A percentile compares a stretch with the other conserved stretches of the same genome.
Conservation (phyloP, 2,113 vertebrate species). For the Rhizomys pruinosus region DNA sequence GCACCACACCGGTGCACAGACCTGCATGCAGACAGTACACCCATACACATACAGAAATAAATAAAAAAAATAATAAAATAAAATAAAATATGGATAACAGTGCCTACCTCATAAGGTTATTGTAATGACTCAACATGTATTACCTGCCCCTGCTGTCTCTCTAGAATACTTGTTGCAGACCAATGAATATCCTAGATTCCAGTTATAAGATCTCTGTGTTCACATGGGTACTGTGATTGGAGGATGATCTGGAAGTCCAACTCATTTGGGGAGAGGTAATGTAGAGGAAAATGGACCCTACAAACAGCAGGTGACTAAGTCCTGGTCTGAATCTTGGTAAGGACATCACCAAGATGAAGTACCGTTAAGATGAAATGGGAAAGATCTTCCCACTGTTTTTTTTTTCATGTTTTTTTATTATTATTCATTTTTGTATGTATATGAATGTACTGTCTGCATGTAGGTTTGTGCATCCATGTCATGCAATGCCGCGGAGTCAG, state of each 20-base stretch:
- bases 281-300: not conserved
- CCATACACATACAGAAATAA: too few species aligned
- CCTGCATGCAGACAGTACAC: too few species aligned
- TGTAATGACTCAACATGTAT: not conserved
- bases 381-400: not conserved
- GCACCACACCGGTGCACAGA: too few species aligned
- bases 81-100: not conserved
- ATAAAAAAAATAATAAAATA: too few species aligned
- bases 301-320: not conserved
- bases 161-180: not conserved
- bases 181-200: accelerated
- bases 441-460: too few species aligned
- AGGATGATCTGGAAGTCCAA: not conserved
- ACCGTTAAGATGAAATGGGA: not conserved
- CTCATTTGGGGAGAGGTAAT: not conserved
- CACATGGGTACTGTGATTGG: not conserved
- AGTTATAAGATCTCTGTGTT: not conserved
- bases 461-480: too few species aligned
- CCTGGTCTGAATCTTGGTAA: not conserved
- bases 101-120: not conserved
- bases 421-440: too few species aligned
- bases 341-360: not conserved
- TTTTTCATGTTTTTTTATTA: too few species aligned
- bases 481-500: too few species aligned
- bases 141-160: not conserved